Conservation (phyloP, 2,113 vertebrate genomes). For the Terrapene triunguis region DNA sequence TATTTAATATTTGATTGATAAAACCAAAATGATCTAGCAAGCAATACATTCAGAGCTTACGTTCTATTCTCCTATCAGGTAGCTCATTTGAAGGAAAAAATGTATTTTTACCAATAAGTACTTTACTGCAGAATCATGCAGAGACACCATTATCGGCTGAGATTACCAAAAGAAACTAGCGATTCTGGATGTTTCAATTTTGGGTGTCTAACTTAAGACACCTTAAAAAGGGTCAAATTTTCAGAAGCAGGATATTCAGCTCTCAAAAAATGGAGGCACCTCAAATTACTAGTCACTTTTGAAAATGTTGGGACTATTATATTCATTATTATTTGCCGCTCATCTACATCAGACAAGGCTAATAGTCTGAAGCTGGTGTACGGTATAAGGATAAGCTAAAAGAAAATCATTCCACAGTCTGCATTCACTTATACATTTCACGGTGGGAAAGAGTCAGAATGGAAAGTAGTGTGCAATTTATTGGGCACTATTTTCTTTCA, state of each 20-base stretch:
- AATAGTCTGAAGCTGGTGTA: not conserved
- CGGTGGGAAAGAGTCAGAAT: not conserved
- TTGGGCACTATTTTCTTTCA: not conserved
- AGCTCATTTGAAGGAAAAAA: not conserved
- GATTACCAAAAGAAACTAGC: not conserved
- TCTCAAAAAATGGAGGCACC: not conserved
- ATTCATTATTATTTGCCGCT: not conserved
- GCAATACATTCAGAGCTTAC: fast-evolving
- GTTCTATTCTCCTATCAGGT: not conserved
- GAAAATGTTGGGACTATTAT: not conserved
- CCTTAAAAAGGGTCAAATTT: not conserved
- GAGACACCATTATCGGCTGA: not conserved
- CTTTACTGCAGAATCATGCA: not conserved
- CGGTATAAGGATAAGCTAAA: not conserved
- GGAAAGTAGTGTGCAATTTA: not conserved
- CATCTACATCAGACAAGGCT: not conserved
- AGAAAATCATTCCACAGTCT: fast-evolving
- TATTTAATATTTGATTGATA: not conserved
- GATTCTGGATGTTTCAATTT: not conserved
- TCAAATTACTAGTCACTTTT: not conserved
- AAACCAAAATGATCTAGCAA: not conserved
- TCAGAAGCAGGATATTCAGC: not conserved
- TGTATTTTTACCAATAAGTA: not conserved
- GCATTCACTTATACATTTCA: not conserved
- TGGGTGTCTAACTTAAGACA: not conserved